Conservation (phyloP, 2,888 invertebrate species). For the Strigamia transsilvanica region DNA sequence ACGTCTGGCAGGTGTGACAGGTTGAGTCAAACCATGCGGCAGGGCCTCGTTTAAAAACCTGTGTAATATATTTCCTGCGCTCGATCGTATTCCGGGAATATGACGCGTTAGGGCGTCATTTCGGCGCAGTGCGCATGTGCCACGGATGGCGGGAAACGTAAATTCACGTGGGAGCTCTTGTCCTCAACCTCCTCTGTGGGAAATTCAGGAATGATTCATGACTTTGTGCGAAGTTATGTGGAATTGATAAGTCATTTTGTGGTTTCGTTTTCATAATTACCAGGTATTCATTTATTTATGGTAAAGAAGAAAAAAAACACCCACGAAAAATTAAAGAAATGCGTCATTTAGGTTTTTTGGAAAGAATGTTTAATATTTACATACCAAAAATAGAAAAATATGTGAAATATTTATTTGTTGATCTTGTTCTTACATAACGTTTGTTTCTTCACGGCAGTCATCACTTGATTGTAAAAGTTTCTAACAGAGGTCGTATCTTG, state of each 20-base stretch:
- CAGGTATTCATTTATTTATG: no score
- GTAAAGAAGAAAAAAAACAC: neutral
- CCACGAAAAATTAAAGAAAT: constrained; percentile 1
- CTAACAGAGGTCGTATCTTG: no score
- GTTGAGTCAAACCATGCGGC: neutral
- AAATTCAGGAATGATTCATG: no score
- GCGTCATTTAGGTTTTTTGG: neutral
- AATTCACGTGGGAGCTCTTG: neutral
- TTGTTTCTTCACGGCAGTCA: no score
- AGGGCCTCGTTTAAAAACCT: neutral
- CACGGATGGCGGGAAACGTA: neutral
- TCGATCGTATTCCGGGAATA: neutral
- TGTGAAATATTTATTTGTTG: neutral
- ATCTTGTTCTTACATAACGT: no score
- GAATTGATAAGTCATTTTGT: no score
- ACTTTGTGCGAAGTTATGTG: no score
- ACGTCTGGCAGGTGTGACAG: neutral
- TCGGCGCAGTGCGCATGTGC: neutral
- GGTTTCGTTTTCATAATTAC: neutral
- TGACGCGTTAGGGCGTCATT: constrained; percentile 1
- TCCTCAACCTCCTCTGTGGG: no score
- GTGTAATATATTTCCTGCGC: constrained; percentile 3
- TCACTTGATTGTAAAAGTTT: no score
- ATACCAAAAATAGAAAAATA: constrained; percentile 1
- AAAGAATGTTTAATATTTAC: neutral